phyloP scores from a whole-genome alignment of 2,888 invertebrate genomes.

The Malthinus seriepunctatus region DNA sequence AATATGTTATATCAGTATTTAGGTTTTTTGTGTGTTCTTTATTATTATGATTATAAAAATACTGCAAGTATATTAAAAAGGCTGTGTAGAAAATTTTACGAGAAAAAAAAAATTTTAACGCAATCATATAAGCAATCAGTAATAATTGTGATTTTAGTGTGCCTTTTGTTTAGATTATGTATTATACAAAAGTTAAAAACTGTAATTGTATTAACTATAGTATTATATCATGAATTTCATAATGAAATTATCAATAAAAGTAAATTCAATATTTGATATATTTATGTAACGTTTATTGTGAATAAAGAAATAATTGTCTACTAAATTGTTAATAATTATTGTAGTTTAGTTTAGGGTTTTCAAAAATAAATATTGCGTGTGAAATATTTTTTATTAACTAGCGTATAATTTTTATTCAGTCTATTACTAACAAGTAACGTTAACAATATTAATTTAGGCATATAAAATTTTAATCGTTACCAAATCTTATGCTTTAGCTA shows the following conservation, averaged over 20 bases:
- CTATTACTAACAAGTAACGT: too few relatives aligned
- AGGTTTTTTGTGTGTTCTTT: constrained; percentile 5
- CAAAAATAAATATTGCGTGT: too few relatives aligned
- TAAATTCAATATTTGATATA: constrained; percentile 5
- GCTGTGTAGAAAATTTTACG: constrained; percentile 23
- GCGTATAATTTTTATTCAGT: too few relatives aligned
- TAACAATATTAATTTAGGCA: too few relatives aligned
- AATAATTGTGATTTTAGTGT: constrained; percentile 26
- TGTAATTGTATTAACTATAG: neutral
- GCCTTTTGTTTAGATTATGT: constrained; percentile 25
- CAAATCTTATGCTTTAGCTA: too few relatives aligned
- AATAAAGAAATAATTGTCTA: too few relatives aligned
- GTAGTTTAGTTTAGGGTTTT: too few relatives aligned
- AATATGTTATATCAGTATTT: constrained; percentile 6
- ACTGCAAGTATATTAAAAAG: constrained; percentile 21
- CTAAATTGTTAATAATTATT: too few relatives aligned
- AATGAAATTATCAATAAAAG: constrained; percentile 1
- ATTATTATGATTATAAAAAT: constrained; percentile 14
- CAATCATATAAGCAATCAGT: constrained; percentile 26
- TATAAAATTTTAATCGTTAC: too few relatives aligned
- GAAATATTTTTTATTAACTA: too few relatives aligned
- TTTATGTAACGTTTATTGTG: too few relatives aligned
- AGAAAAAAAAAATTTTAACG: constrained; percentile 14
- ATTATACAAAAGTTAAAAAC: neutral
- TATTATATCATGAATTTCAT: neutral